phyloP scores from a whole-genome alignment of 2,797 vertebrate species.

The Molossus molossus region DNA sequence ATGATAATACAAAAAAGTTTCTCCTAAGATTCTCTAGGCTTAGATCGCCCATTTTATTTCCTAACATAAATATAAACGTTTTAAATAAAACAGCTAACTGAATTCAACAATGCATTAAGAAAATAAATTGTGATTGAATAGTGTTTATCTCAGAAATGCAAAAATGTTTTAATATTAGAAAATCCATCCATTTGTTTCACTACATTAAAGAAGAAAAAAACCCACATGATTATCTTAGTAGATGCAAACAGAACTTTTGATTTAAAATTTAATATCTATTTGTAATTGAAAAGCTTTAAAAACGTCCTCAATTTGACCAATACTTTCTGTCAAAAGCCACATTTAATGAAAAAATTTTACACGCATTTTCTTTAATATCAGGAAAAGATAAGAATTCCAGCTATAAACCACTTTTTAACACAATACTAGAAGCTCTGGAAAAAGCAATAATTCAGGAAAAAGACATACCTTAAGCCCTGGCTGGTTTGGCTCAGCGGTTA shows the following conservation, averaged over 20 bases:
- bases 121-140: neutral
- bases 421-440: neutral
- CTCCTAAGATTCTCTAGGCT: neutral
- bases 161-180: conserved; percentile 4
- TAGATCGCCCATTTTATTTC: neutral
- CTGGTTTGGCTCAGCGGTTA: too few species aligned
- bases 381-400: neutral
- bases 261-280: neutral
- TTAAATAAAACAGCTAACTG: neutral
- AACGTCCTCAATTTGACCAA: neutral
- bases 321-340: neutral
- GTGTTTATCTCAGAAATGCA: neutral
- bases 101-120: conserved; percentile 55
- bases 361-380: conserved; percentile 35
- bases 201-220: conserved; percentile 43
- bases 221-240: neutral
- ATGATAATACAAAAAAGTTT: conserved; percentile 33
- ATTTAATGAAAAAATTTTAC: conserved; percentile 30
- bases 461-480: neutral
- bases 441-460: conserved; percentile 40
- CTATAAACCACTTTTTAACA: neutral
- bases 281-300: conserved; percentile 20
- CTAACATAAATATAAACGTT: conserved; percentile 12
- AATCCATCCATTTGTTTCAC: neutral
- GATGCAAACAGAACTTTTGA: neutral